Conservation (phyloP, 2,113 vertebrate genomes). For the Bostrychus sinensis region DNA sequence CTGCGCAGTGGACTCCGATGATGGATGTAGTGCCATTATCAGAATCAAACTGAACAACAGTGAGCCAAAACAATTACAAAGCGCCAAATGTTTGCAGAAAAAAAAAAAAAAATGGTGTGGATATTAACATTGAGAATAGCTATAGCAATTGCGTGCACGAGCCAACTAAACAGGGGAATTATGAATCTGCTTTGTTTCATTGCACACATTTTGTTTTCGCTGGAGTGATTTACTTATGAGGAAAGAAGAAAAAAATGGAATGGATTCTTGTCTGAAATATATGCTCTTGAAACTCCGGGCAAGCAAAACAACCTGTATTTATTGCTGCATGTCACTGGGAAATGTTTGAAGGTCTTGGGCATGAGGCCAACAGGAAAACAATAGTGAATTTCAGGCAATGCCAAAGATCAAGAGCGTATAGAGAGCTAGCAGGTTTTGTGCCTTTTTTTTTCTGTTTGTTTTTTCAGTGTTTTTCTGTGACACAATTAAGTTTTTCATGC, state of each 20-base stretch:
- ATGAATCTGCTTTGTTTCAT: constrained; percentile 50
- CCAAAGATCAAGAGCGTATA: constrained; percentile 12
- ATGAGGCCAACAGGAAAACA: constrained; percentile 38
- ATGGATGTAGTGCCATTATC: constrained; percentile 44
- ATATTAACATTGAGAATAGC: constrained; percentile 35
- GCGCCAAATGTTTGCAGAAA: constrained; percentile 25
- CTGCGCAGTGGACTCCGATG: constrained; percentile 31
- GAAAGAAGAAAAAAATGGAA: constrained; percentile 13
- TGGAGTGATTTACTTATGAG: constrained; percentile 39
- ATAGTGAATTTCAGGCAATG: constrained; percentile 25
- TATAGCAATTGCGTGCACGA: constrained; percentile 17
- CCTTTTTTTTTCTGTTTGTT: background rate
- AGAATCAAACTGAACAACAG: constrained; percentile 36
- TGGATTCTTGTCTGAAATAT: constrained; percentile 59
- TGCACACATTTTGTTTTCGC: constrained; percentile 29
- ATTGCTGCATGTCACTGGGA: constrained; percentile 45
- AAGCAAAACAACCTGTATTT: constrained; percentile 58
- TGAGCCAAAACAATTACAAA: constrained; percentile 42
- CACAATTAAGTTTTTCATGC: too few species aligned
- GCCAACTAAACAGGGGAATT: constrained; percentile 36
- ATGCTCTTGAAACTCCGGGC: constrained; percentile 41
- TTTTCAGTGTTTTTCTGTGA: background rate
- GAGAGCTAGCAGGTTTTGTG: background rate
- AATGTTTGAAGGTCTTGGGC: constrained; percentile 46
- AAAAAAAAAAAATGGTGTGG: constrained; percentile 2